phyloP scores from a whole-genome alignment of 2,888 invertebrate species.

The Operophtera brumata region DNA sequence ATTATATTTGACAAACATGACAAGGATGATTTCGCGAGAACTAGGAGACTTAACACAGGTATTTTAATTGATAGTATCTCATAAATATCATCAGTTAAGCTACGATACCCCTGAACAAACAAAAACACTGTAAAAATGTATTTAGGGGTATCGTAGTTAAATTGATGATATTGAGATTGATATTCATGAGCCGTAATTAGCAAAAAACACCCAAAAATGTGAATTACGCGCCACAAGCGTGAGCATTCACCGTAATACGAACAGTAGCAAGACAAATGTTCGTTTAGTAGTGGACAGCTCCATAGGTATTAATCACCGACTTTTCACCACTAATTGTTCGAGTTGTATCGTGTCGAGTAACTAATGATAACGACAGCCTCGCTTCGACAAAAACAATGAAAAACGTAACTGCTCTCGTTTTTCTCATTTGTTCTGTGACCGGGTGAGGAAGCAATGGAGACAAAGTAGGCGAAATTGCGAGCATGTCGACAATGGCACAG shows the following conservation, averaged over 20 bases:
- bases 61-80: too few relatives aligned
- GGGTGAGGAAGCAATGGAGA: conserved; percentile 63
- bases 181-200: too few relatives aligned
- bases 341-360: conserved; percentile 35
- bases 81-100: too few relatives aligned
- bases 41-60: too few relatives aligned
- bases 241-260: conserved; percentile 4
- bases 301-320: conserved; percentile 31
- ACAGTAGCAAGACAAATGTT: conserved; percentile 19
- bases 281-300: conserved; percentile 12
- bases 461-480: conserved; percentile 68
- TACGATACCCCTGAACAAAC: too few relatives aligned
- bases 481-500: conserved; percentile 54
- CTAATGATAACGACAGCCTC: conserved; percentile 38
- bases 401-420: conserved; percentile 55
- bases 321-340: conserved; percentile 40
- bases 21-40: too few relatives aligned
- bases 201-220: too few relatives aligned
- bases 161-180: too few relatives aligned
- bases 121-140: too few relatives aligned
- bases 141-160: too few relatives aligned
- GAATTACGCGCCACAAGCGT: too few relatives aligned
- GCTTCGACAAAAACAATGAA: conserved; percentile 58
- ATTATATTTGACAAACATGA: too few relatives aligned
- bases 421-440: conserved; percentile 61